Evolutionary conservation across 2,797 vertebrate genomes (phyloP), one percentile per base, ranked within the genome.

Genomic region (Anguilla anguilla): DNA sequence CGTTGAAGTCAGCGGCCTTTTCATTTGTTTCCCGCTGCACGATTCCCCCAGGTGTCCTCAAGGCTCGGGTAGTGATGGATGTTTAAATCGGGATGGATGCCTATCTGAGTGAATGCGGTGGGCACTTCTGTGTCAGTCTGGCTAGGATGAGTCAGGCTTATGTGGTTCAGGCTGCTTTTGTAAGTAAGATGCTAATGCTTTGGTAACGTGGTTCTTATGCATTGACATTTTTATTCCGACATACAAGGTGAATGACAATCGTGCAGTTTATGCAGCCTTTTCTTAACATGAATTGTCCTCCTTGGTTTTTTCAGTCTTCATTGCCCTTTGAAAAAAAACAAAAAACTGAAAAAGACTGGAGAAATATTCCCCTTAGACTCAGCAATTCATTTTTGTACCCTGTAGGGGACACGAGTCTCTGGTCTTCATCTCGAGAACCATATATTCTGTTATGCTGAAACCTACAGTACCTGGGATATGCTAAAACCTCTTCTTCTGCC

Each of bases 401-500:
- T 53, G 51, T 9, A 13, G 51, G 51, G 51, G 51, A 53, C 51
- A 53, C 11, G 10, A 5, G 51, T 53, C 51, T 46, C 43, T 3
- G 43, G 43, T 46, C 43, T 46, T 46, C 43, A 46, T 6, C 43
- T 53, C 51, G 11, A 77, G 22, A 77, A 77, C n/a, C 72, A 77
- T 82, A 82, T 82, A 25, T 94, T 57, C 13, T 17, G 2, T 13
- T 57, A 19, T 57, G 55, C 55, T 57, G 55, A 57, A 57, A 17
- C 55, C 89, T 92, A 84, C 95, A 95, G 95, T 95, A 95, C 93
- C 89, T 93, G 55, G 55, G 13, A 57, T 17, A 57, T 46, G 43
- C 43, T 46, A 11, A 57, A 17, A 57, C 55, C 15, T 94, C n/a
- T 96, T 96, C 93, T 94, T 94, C 94, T 94, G 91, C 89, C 90